Percentiles rank a stretch among this genome's conserved stretches.
Conservation (phyloP, 2,888 invertebrate species). For the Spisula subtruncata region DNA sequence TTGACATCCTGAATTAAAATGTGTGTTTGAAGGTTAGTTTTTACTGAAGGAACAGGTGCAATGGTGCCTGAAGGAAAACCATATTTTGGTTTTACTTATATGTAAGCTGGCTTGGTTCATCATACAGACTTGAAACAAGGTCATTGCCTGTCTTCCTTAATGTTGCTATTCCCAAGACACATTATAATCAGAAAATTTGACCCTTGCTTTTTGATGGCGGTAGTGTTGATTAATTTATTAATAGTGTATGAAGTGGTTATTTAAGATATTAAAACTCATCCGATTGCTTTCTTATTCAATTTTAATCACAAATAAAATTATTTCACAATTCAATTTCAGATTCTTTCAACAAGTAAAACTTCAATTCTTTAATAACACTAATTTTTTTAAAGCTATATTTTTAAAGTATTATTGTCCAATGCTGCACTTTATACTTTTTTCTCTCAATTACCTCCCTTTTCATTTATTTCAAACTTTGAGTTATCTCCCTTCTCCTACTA, state of each 20-base stretch:
- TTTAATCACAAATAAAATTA: neutral
- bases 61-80: no score
- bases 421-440: neutral
- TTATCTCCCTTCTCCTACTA: neutral
- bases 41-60: no score
- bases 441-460: constrained; percentile 11
- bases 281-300: neutral
- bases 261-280: neutral
- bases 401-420: neutral
- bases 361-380: neutral
- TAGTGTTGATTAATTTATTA: neutral
- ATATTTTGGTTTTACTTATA: no score
- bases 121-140: no score
- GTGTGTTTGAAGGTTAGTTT: no score
- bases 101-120: no score
- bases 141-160: no score
- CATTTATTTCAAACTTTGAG: neutral
- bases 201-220: neutral
- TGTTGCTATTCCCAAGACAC: no score
- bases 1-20: no score
- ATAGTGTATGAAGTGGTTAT: neutral
- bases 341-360: neutral
- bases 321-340: constrained; percentile 20
- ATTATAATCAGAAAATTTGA: neutral
- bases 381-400: neutral